Conservation (phyloP, 1,140 invertebrate species). For the Melitaea cinxia region DNA sequence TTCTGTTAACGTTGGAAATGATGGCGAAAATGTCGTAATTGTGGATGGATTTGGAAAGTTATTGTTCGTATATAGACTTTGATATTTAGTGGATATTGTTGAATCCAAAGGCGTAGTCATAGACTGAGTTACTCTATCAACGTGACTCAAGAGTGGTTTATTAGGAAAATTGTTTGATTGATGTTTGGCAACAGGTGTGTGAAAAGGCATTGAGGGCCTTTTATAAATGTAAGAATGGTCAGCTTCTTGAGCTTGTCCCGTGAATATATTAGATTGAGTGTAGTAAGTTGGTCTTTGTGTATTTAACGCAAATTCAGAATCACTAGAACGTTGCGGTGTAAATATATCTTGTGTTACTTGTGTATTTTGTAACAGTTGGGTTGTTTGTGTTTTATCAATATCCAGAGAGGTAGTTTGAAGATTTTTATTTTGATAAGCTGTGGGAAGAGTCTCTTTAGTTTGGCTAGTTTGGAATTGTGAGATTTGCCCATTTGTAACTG, state of each 20-base stretch:
- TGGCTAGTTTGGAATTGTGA: not conserved
- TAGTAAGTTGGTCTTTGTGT: slow-evolving; percentile 38
- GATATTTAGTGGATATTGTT: slow-evolving; percentile 2
- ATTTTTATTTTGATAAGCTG: not conserved
- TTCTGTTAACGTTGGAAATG: slow-evolving; percentile 19
- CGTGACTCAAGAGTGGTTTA: slow-evolving; percentile 39
- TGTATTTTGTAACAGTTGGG: not conserved
- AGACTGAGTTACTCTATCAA: slow-evolving; percentile 31
- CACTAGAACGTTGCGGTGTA: slow-evolving; percentile 8
- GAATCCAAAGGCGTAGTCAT: slow-evolving; percentile 13
- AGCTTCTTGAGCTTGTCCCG: slow-evolving; percentile 39
- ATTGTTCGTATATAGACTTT: not conserved
- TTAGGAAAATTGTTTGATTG: slow-evolving; percentile 36
- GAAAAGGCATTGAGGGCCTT: slow-evolving; percentile 50
- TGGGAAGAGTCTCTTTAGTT: not conserved
- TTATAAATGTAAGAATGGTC: slow-evolving; percentile 57
- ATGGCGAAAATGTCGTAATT: not conserved
- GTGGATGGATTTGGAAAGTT: not conserved
- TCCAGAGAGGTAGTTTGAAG: not conserved
- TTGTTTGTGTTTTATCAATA: slow-evolving; percentile 5
- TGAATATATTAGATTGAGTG: slow-evolving; percentile 19
- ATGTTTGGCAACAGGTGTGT: slow-evolving; percentile 25
- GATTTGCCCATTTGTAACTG: not conserved
- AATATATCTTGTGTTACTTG: slow-evolving; percentile 7
- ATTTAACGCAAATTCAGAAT: slow-evolving; percentile 39